Conservation (phyloP, 2,888 invertebrate species). For the Platycheirus rosarum region DNA sequence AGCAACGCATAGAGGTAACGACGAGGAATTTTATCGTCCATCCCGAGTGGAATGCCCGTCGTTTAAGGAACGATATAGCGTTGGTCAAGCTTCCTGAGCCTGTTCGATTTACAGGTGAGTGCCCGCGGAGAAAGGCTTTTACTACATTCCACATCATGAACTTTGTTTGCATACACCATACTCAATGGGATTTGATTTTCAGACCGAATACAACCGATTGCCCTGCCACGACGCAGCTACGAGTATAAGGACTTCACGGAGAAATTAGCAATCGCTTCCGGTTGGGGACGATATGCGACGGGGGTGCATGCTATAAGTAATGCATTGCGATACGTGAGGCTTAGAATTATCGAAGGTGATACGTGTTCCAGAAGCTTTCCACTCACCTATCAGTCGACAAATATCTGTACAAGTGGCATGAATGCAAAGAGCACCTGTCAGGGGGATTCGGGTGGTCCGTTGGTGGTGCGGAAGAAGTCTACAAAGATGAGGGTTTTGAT, state of each 20-base stretch:
- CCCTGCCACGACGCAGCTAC: slow-evolving; percentile 80
- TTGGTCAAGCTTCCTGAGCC: slow-evolving; percentile 79
- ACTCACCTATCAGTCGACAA: slow-evolving; percentile 80
- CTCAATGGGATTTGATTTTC: slow-evolving; percentile 43
- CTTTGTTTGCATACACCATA: neutral
- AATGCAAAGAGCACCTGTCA: slow-evolving; percentile 82
- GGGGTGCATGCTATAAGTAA: slow-evolving; percentile 81
- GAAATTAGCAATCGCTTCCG: slow-evolving; percentile 81
- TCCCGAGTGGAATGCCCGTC: slow-evolving; percentile 81
- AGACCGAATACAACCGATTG: slow-evolving; percentile 82
- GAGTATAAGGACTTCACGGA: slow-evolving; percentile 80
- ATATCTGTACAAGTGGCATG: slow-evolving; percentile 82
- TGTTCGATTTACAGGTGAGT: slow-evolving; percentile 79
- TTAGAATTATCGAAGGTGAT: slow-evolving; percentile 81
- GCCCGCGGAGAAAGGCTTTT: neutral
- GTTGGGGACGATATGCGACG: slow-evolving; percentile 83
- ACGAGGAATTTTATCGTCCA: slow-evolving; percentile 79
- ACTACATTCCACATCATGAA: neutral
- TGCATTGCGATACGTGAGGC: slow-evolving; percentile 81
- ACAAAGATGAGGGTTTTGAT: slow-evolving; percentile 77
- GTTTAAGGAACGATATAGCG: slow-evolving; percentile 81
- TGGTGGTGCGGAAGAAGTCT: slow-evolving; percentile 79
- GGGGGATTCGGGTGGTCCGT: slow-evolving; percentile 83
- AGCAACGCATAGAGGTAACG: slow-evolving; percentile 81
- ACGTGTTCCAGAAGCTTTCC: slow-evolving; percentile 82